Conservation (phyloP, 2,888 invertebrate genomes). For the Chalcis sispes region DNA sequence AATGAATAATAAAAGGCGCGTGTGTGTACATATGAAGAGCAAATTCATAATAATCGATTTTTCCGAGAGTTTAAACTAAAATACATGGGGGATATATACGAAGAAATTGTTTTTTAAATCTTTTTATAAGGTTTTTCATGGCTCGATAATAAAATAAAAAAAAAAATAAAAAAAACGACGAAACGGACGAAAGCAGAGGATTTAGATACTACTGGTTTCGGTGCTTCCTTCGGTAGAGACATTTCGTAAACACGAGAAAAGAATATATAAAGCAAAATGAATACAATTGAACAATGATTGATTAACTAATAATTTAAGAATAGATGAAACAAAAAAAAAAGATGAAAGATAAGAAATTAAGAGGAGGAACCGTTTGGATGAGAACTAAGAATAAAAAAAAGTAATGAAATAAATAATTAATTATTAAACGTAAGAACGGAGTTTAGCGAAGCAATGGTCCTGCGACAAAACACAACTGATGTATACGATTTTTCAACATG, state of each 20-base stretch:
- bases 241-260: constrained; percentile 44
- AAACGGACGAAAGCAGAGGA: constrained; percentile 29
- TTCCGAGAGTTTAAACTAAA: constrained; percentile 5
- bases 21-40: constrained; percentile 43
- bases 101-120: constrained; percentile 55
- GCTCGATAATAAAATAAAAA: constrained; percentile 43
- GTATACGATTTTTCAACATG: constrained; percentile 78
- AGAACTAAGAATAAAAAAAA: constrained; percentile 32
- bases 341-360: constrained; percentile 54
- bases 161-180: constrained; percentile 35
- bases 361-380: constrained; percentile 48
- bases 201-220: constrained; percentile 58
- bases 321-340: too few species aligned
- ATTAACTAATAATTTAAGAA: too few species aligned
- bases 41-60: constrained; percentile 32
- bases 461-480: constrained; percentile 76
- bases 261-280: too few species aligned
- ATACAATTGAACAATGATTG: constrained; percentile 56
- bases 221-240: constrained; percentile 51
- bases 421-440: constrained; percentile 59
- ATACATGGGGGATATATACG: constrained; percentile 33
- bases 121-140: constrained; percentile 58
- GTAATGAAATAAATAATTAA: constrained; percentile 16
- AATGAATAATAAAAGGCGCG: constrained; percentile 42
- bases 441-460: constrained; percentile 73